phyloP scores from a whole-genome alignment of 1,140 invertebrate genomes.

The Sycobia sp. region DNA sequence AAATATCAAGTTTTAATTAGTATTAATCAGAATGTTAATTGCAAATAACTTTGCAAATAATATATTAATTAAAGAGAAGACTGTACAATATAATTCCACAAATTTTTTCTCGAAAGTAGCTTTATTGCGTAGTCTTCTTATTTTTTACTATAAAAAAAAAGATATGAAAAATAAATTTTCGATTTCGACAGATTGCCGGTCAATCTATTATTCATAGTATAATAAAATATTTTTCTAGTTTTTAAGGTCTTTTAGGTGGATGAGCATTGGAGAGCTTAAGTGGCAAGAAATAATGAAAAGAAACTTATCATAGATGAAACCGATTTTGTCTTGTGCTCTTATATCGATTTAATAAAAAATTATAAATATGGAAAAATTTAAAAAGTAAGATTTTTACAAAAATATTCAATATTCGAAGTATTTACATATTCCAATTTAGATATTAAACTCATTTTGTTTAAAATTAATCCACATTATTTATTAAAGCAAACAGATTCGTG shows the following conservation, averaged over 20 bases:
- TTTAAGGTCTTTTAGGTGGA: not conserved
- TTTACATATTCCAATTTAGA: too few species aligned
- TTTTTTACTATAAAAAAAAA: not conserved
- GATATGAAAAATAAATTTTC: conserved; percentile 6
- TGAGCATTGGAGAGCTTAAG: too few species aligned
- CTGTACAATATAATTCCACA: conserved; percentile 8
- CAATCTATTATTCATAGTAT: conserved; percentile 25
- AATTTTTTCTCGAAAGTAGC: not conserved
- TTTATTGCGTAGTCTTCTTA: conserved; percentile 1
- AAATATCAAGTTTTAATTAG: conserved; percentile 17
- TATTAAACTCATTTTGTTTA: too few species aligned
- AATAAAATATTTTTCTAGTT: conserved; percentile 28
- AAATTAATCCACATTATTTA: too few species aligned
- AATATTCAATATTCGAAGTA: too few species aligned
- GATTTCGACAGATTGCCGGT: conserved; percentile 24
- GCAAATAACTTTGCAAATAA: not conserved
- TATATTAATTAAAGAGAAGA: not conserved
- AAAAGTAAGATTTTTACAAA: too few species aligned
- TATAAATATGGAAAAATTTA: too few species aligned
- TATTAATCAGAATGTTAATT: conserved; percentile 7
- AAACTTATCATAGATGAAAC: not conserved
- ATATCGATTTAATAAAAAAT: too few species aligned
- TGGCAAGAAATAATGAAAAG: not conserved
- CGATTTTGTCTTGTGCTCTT: not conserved
- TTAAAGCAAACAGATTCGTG: too few species aligned